These are phyloP conservation scores for Mimas tiliae DNA, from an alignment of 2,888 invertebrate genomes.

Conservation along the genomic window DNA sequence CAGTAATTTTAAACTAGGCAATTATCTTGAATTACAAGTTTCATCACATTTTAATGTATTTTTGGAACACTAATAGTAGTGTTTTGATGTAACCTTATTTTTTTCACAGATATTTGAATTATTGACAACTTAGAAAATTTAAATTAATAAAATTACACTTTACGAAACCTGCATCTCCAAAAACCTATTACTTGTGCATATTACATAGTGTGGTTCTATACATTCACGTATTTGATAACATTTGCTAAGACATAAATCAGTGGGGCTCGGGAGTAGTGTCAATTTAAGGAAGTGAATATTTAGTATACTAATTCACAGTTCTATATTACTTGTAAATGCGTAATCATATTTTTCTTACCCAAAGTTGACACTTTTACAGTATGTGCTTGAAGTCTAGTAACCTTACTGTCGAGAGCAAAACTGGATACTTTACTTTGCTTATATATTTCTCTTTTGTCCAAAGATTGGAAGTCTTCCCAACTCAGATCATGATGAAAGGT, in stretches of 20 bases:
- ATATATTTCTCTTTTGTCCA: neutral
- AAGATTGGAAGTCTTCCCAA: no score
- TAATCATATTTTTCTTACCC: conserved; percentile 2
- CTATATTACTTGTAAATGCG: neutral
- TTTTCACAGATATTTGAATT: no score
- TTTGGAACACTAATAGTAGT: no score
- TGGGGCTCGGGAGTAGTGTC: conserved; percentile 3
- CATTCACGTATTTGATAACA: conserved; percentile 33
- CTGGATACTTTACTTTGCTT: neutral
- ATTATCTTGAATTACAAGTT: no score
- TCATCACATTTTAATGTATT: no score
- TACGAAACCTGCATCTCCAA: neutral
- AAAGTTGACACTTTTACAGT: conserved; percentile 14
- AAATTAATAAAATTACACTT: neutral
- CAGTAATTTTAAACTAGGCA: no score
- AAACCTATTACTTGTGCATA: neutral
- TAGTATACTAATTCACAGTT: neutral
- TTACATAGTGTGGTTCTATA: conserved; percentile 28
- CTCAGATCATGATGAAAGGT: no score
- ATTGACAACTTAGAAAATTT: no score
- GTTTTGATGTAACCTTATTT: no score
- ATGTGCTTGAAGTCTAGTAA: neutral
- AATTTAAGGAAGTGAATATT: neutral
- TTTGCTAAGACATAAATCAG: neutral
- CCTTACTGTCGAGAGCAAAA: neutral